phyloP scores from a whole-genome alignment of 1,140 invertebrate species.

The Pseudomyrmex dendroicus region DNA sequence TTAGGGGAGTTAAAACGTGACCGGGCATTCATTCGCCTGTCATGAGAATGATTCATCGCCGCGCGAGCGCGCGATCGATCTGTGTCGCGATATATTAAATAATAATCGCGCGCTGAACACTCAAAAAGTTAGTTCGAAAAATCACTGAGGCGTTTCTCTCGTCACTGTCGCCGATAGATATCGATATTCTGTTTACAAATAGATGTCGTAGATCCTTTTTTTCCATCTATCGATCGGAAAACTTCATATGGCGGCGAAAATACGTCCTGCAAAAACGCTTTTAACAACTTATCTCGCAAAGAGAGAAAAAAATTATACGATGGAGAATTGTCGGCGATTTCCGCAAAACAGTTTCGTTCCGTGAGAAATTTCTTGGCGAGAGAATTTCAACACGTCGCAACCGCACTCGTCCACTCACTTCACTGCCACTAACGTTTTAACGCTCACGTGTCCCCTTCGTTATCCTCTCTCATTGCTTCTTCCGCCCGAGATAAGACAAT shows the following conservation, averaged over 20 bases:
- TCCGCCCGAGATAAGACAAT: slow-evolving; percentile 55
- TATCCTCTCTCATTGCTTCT: slow-evolving; percentile 49
- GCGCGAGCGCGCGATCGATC: slow-evolving; percentile 72
- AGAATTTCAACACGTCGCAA: neutral
- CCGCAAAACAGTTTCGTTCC: neutral
- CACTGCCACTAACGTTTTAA: slow-evolving; percentile 41
- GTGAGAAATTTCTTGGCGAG: neutral
- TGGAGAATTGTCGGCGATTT: no score
- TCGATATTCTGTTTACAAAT: neutral
- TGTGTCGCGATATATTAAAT: slow-evolving; percentile 66
- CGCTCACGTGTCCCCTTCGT: slow-evolving; percentile 23
- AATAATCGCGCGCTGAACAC: slow-evolving; percentile 61
- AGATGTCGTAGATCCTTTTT: no score
- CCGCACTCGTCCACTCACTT: slow-evolving; percentile 35
- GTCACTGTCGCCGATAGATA: neutral
- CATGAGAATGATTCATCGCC: slow-evolving; percentile 75
- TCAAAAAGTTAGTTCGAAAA: neutral
- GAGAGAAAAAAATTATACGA: no score
- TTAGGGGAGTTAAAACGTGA: slow-evolving; percentile 72
- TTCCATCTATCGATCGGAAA: no score
- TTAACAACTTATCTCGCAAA: neutral
- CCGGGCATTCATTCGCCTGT: slow-evolving; percentile 67
- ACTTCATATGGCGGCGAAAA: no score
- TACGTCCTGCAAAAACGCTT: neutral
- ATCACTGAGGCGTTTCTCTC: neutral